Base-by-base conservation (phyloP, 2,888 invertebrate species). In the Aricia artaxerxes region DNA sequence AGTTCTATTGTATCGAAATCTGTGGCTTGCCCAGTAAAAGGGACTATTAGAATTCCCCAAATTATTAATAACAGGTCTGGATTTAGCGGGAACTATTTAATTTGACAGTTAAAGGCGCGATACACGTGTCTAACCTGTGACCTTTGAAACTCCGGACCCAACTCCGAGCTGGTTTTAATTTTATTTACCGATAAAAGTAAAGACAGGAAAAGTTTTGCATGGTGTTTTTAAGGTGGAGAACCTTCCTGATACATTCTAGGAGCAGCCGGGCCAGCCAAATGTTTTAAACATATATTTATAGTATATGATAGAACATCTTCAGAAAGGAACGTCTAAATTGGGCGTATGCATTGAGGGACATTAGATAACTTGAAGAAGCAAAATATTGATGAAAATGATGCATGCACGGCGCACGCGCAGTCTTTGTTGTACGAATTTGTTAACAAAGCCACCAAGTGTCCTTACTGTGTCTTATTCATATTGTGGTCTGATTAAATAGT, bases 61-160 rank as follows among this genome's bases (percentile, higher is more conserved):
- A 40, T 24, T 61, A 61, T 61, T 31, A 31, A 4, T 64, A 64
- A 11, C 31, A 11, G 64, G 11, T 9, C 64, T 4, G 11, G 64
- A 64, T 64, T 64, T 31, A 64, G 31, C 64, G 64, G n/a, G n/a
- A 61, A 64, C 64, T 64, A 31, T 31, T 64, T 64, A 11, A 64
- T 9, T 64, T 64, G 4, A 64, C 64, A 64, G 64, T 64, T 64
- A 2, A 61, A 61, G n/a, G 9, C 64, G 31, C 11, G 31, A 31
- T 64, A 64, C 64, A 64, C 64, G 64, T 64, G 64, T 31, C 64
- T 64, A 7, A 64, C 24, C 64, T 64, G 1, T 64, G 31, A 64
- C 31, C 31, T 64, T 64, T 64, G 9, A 64, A 31, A 64, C 64
- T 64, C 31, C 64, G 3, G 64, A 31, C 31, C 64, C 9, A 2